These are phyloP conservation scores for Limanda limanda DNA, from an alignment of 2,113 vertebrate genomes.

Conservation along the genomic window DNA sequence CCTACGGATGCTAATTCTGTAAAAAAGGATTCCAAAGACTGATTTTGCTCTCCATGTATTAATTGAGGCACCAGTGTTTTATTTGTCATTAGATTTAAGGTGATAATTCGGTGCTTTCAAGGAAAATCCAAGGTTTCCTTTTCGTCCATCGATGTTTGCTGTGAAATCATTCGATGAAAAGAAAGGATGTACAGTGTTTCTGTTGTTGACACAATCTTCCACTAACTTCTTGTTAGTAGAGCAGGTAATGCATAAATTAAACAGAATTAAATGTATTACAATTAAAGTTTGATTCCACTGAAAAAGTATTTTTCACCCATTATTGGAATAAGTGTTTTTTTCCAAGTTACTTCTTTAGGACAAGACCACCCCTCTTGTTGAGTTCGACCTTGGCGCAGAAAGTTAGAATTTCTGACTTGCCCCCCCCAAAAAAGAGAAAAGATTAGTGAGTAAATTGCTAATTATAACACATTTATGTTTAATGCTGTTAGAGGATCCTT, in stretches of 20 bases:
- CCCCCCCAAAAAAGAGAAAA: neutral
- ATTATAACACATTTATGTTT: constrained; percentile 14
- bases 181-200: constrained; percentile 3
- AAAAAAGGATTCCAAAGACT: constrained; percentile 16
- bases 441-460: neutral
- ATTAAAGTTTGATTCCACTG: constrained; percentile 43
- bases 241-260: constrained; percentile 38
- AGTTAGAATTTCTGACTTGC: neutral
- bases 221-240: constrained; percentile 52
- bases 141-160: constrained; percentile 5
- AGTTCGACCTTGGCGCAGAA: constrained; percentile 19
- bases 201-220: constrained; percentile 29
- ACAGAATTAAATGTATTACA: neutral
- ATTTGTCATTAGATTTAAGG: constrained; percentile 28
- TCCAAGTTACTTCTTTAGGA: neutral
- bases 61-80: constrained; percentile 12
- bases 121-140: constrained; percentile 27
- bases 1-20: constrained; percentile 32
- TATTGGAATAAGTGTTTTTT: too few species aligned
- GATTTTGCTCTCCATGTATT: constrained; percentile 19
- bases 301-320: neutral
- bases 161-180: constrained; percentile 18
- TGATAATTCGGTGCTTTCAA: constrained; percentile 48
- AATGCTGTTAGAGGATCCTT: constrained; percentile 24
- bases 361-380: neutral